Base-by-base conservation (phyloP, 2,888 invertebrate genomes). In the Leptogaster cylindrica region DNA sequence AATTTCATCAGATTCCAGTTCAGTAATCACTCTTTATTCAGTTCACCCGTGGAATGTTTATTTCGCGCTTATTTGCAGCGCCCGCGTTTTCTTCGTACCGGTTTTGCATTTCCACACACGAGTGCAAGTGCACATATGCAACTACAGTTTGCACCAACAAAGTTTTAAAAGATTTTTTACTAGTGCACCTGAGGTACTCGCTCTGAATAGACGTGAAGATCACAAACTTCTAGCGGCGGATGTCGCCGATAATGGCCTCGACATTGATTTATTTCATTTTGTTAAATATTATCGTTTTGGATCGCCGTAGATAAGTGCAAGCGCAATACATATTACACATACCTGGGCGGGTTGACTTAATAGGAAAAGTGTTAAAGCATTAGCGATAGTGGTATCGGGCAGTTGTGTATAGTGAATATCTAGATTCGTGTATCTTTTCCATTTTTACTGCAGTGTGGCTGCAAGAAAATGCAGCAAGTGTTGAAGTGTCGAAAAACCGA, bases 61-160 rank as follows among this genome's bases (percentile, higher is more conserved):
- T 41, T 44, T 44, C 61, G 61, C 61, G 61, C 61, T 61, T 61
- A 61, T 61, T 44, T 44, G 44, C 61, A 28, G 44, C 36, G 41
- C 16, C 16, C 61, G 58, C 61, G 41, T 44, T 61, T 16, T 61
- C 44, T 41, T 18, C 10, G 44, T 61, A 61, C 41, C 61, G 27
- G 44, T 61, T 61, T 61, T 61, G 27, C 44, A 61, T 61, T 61
- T 61, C 61, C 61, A 61, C 27, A 61, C 23, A 61, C 20, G 61
- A 61, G 27, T 44, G 41, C 44, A 27, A 44, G 14, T 44, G 61
- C 41, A 27, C 12, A 20, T 44, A 10, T 44, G 39, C 41, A n/a
- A n/a, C n/a, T 12, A 39, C 36, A 18, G 55, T 18, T 55, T 23
- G 36, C 23, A 23, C 55, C 31, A 39, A 12, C 23, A 46, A 55